Percentiles rank a stretch among this genome's conserved stretches.
Evolutionary conservation across 2,113 vertebrate genomes (phyloP).

Genomic region (Azemiops feae): DNA sequence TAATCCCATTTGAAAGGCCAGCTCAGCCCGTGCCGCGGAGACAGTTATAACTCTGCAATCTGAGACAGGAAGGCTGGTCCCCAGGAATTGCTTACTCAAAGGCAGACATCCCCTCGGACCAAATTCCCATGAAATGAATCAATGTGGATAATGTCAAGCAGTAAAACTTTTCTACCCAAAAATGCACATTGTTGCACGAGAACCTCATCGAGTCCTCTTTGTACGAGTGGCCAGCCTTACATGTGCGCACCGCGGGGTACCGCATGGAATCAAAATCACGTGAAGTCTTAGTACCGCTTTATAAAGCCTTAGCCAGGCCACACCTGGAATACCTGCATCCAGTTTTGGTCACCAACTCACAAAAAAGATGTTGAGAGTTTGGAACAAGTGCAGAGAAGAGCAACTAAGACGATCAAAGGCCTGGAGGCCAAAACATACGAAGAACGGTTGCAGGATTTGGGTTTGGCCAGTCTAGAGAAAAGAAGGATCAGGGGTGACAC

Average conservation of each 20-base stretch:
- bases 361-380: not conserved
- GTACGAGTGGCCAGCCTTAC: not conserved
- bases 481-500: rapidly evolving
- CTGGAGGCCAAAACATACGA: no score
- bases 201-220: no score
- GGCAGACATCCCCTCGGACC: not conserved
- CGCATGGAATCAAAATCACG: not conserved
- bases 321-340: not conserved
- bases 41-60: not conserved
- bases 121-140: not conserved
- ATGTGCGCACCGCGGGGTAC: not conserved
- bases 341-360: no score
- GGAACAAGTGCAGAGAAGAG: not conserved
- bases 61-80: not conserved
- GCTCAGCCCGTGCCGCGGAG: not conserved
- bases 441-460: no score
- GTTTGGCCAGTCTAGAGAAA: no score
- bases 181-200: no score
- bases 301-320: not conserved
- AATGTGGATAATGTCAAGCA: not conserved
- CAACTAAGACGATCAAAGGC: not conserved
- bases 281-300: not conserved
- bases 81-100: not conserved
- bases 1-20: not conserved
- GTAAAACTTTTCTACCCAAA: not conserved